Evolutionary conservation across 1,140 invertebrate species (phyloP), one percentile per base, ranked within the genome.

Genomic region (Heliconius hermathena): DNA sequence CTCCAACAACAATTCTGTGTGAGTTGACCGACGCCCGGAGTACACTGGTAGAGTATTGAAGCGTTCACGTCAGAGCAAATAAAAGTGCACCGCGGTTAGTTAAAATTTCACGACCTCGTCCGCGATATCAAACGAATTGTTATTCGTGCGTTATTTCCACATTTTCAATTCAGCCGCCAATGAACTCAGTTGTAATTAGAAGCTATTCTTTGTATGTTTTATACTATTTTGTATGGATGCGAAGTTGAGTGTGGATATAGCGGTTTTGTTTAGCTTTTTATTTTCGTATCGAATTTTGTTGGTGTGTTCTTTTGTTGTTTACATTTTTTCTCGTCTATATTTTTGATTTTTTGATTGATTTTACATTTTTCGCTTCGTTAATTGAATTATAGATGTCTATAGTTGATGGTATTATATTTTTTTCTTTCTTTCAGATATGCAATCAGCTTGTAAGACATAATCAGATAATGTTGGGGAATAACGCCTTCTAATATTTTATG

Each of bases 81-180:
- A 89, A 87, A 88, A 88, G 71, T 84, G 81, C 80, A 41, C 79
- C 70, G 81, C 77, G 83, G 82, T 80, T 86, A 86, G 86, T 89
- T 87, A 87, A 87, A 87, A 86, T 87, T 87, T 86, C 83, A 85
- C 86, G 86, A 87, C 75, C 78, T 74, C 66, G 76, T 70, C 84
- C 85, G 71, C 81, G 77, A 74, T 78, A 74, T 78, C 82, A 76
- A 79, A 38, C 72, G 78, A 83, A 83, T 83, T 86, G 81, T 84
- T 85, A 81, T 84, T 83, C 82, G 82, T 71, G 73, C 71, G 81
- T 81, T 72, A 81, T 73, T 77, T 78, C 73, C 74, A 72, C 22
- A 71, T 70, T 60, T 75, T 73, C 52, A 36, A 41, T 57, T 75
- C 22, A 20, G 18, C 49, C 18, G 16, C 18, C 49, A 52, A 52